Base-by-base conservation (phyloP, 2,113 vertebrate species). In the Sebastes fasciatus region DNA sequence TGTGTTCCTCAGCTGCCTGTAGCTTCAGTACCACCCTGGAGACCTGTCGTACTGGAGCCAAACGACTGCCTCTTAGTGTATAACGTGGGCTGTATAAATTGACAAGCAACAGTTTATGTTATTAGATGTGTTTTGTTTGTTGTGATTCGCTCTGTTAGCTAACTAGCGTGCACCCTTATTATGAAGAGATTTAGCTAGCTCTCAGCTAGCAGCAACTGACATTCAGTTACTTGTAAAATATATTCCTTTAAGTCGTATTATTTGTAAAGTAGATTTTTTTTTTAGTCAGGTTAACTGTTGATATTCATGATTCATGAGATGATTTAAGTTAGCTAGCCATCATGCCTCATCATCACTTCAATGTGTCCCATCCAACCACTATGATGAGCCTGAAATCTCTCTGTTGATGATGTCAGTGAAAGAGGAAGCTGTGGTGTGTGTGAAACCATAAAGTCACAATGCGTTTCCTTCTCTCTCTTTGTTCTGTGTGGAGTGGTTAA, bases 401-500 rank as follows among this genome's bases (percentile, higher is more conserved):
- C 43, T 14, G 12, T 51, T 8, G 46, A 11, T 62, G 74, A n/a
- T n/a, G n/a, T n/a, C n/a, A n/a, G 48, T 48, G 77, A 87, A 84
- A 89, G 49, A 52, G 78, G 85, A 84, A 26, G 26, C 26, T 84
- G 75, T 8, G 65, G 12, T 19, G 40, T 62, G 23, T 73, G 26
- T 74, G 64, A 77, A 86, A 79, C 71, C 61, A 54, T 6, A 5
- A 34, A 64, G 5, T 45, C 21, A 51, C 8, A 3, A 5, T 58
- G n/a, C 19, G 63, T 76, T 85, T 76, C 62, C 77, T 21, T n/a
- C 12, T 68, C 3, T 21, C 17, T 64, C 51, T 88, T 64, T 89
- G 62, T 77, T 78, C 26, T 72, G 14, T 66, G 21, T 42, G 17
- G 0, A 46, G 79, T 84, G 85, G 88, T 89, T 80, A 80, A 86